A percentile compares a stretch with the other conserved stretches of the same genome.
phyloP scores from a whole-genome alignment of 2,113 vertebrate genomes.

The Excalfactoria chinensis region DNA sequence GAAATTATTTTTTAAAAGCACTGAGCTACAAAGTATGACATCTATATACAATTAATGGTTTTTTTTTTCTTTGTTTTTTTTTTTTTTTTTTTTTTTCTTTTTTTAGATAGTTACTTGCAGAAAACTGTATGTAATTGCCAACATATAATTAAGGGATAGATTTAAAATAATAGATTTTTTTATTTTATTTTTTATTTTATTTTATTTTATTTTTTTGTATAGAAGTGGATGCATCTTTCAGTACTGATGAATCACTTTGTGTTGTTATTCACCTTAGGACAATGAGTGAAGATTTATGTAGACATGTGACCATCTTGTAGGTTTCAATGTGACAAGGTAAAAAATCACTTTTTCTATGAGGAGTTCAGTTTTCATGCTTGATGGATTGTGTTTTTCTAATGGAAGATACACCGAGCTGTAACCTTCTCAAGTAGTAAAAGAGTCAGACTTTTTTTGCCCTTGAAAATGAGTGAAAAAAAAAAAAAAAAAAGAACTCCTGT shows the following conservation, averaged over 20 bases:
- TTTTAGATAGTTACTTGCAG: not conserved
- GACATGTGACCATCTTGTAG: slow-evolving; percentile 29
- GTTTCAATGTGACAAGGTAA: slow-evolving; percentile 74
- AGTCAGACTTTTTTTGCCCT: slow-evolving; percentile 66
- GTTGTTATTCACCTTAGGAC: slow-evolving; percentile 57
- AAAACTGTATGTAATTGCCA: not conserved
- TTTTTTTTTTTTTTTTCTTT: too few relatives aligned
- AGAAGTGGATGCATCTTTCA: slow-evolving; percentile 14
- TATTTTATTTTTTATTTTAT: too few relatives aligned
- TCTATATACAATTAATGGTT: not conserved
- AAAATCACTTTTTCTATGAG: slow-evolving; percentile 71
- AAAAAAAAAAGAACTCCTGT: not conserved
- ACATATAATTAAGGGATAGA: slow-evolving; percentile 50
- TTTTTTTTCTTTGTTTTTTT: too few relatives aligned
- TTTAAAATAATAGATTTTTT: too few relatives aligned
- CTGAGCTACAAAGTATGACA: not conserved
- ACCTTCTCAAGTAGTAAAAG: slow-evolving; percentile 56
- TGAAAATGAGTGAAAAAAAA: slow-evolving; percentile 22
- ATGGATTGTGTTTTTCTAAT: slow-evolving; percentile 73
- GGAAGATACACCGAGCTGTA: slow-evolving; percentile 52
- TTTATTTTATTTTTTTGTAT: slow-evolving; percentile 66
- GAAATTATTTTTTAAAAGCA: not conserved
- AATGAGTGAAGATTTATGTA: slow-evolving; percentile 74
- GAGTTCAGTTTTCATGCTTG: slow-evolving; percentile 75
- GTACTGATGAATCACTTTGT: slow-evolving; percentile 52